These are phyloP conservation scores for Cataglyphis albicans DNA, from an alignment of 2,888 invertebrate species.

Conservation along the genomic window DNA sequence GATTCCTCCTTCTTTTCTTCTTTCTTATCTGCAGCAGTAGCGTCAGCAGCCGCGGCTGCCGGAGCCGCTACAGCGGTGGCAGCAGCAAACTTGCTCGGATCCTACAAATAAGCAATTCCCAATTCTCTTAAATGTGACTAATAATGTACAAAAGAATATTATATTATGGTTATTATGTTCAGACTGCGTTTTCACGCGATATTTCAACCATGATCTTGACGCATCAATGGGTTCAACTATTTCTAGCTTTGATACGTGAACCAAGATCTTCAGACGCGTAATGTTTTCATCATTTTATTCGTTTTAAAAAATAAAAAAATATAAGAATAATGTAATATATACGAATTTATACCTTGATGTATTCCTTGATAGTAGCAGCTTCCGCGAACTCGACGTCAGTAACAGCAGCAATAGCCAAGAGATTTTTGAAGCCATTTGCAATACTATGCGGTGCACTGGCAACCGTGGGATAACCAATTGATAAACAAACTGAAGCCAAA, in stretches of 20 bases:
- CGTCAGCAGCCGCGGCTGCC: constrained; percentile 88
- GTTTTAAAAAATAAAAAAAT: constrained; percentile 4
- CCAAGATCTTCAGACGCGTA: constrained; percentile 78
- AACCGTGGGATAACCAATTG: constrained; percentile 97
- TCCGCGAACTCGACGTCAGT: constrained; percentile 98
- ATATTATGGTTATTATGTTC: constrained; percentile 62
- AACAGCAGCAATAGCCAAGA: constrained; percentile 97
- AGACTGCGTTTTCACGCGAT: constrained; percentile 77
- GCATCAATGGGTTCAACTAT: constrained; percentile 86
- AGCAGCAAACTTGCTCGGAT: constrained; percentile 97
- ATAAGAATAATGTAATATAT: neutral
- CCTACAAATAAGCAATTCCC: constrained; percentile 87
- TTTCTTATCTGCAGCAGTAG: constrained; percentile 91
- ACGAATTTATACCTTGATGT: constrained; percentile 89
- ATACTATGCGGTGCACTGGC: constrained; percentile 99
- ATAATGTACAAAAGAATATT: neutral
- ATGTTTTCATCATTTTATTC: constrained; percentile 79
- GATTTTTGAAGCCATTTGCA: constrained; percentile 98
- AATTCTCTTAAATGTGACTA: constrained; percentile 5
- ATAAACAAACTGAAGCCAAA: constrained; percentile 96
- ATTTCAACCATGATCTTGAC: constrained; percentile 77
- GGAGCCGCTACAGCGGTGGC: constrained; percentile 89
- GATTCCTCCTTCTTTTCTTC: constrained; percentile 90
- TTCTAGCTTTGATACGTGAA: constrained; percentile 84
- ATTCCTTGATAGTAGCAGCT: constrained; percentile 96